Percentiles rank a stretch among this genome's conserved stretches.
Conservation (phyloP, 2,113 vertebrate species). For the Misgurnus mizolepis region DNA sequence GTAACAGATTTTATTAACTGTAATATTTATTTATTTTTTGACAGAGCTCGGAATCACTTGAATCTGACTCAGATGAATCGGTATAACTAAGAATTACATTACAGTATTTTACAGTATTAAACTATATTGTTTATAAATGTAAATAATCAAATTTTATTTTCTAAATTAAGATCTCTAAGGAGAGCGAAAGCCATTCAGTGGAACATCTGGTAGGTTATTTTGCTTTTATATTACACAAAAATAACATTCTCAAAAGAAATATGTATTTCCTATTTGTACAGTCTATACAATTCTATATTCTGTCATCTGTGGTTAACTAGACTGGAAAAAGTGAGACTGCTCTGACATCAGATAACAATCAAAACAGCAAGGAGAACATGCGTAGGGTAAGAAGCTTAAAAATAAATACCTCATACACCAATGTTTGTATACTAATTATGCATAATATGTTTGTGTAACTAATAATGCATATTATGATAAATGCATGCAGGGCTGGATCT, state of each 20-base stretch:
- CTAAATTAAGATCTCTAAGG: slow-evolving; percentile 19
- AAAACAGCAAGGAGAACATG: slow-evolving; percentile 48
- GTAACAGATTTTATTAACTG: no score
- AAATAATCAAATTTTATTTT: not conserved
- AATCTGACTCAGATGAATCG: slow-evolving; percentile 43
- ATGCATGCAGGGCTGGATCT: slow-evolving; percentile 18
- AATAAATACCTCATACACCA: no score
- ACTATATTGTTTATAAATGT: not conserved
- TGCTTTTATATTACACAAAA: not conserved
- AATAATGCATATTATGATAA: not conserved
- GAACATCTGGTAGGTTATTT: slow-evolving; percentile 39
- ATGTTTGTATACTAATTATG: no score
- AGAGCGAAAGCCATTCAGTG: slow-evolving; percentile 44
- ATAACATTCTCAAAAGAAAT: not conserved
- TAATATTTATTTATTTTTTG: slow-evolving; percentile 2
- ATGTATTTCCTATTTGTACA: not conserved
- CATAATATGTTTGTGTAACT: no score
- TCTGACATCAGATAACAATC: slow-evolving; percentile 50
- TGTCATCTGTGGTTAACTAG: slow-evolving; percentile 12
- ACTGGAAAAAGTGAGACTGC: slow-evolving; percentile 38
- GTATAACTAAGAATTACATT: slow-evolving; percentile 22
- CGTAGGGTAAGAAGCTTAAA: slow-evolving; percentile 44
- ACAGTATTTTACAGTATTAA: not conserved
- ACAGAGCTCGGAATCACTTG: slow-evolving; percentile 53
- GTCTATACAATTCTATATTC: not conserved